Evolutionary conservation across 2,113 vertebrate genomes (phyloP), one percentile per base, ranked within the genome.

Genomic region (Pangasianodon gigas): DNA sequence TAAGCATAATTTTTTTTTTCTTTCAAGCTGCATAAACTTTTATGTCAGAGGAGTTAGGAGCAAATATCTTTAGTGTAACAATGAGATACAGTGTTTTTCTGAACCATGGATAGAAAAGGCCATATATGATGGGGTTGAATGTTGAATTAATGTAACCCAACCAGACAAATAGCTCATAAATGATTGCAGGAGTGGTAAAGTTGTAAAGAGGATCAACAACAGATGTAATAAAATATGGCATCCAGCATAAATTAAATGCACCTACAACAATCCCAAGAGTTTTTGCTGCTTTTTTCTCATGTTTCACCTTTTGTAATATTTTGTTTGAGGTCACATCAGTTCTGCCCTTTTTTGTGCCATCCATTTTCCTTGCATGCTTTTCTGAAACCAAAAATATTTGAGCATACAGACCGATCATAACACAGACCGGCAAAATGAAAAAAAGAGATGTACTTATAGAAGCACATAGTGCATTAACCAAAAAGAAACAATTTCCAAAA

Each of bases 51-150:
- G 92, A 94, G 69, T 90, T 80, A 41, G 75, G n/a, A 52, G 52
- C 86, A 83, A 93, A 93, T 92, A 93, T 94, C 54, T 89, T 90
- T 26, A 91, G 67, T 46, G 92, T 92, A 19, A 94, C 4, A 87
- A 94, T 93, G 1, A 93, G 89, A 67, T 86, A 65, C 44, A 93
- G 80, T 3, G 92, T 87, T 91, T 93, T 94, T 41, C 90, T 92
- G 85, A 94, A 94, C 93, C 93, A 93, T 14, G 93, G 93, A 69
- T 94, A 94, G 86, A 93, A 92, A 69, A 94, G 67, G 11, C 90
- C 93, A 84, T 93, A 94, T 44, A 94, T 93, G 2, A 94, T 90
- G 44, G 93, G 93, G 75, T 94, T 94, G 74, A 93, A 77, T 18
- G 92, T 92, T 5, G 93, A 94, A 85, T 94, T 93, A 56, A 93